Conservation (phyloP, 2,113 vertebrate species). For the Hypanus sabinus region DNA sequence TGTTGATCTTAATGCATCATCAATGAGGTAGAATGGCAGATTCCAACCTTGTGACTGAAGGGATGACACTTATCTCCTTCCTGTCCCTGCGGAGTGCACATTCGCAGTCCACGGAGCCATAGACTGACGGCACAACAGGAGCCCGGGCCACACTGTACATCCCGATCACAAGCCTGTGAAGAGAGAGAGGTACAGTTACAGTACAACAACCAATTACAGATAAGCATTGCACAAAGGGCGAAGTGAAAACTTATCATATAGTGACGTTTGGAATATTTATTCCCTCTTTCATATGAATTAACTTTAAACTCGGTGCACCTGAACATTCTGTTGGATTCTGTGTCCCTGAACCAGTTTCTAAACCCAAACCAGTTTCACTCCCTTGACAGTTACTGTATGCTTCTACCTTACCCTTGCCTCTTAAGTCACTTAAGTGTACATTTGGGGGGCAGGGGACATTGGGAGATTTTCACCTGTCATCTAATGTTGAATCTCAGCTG, state of each 20-base stretch:
- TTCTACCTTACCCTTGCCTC: too few species aligned
- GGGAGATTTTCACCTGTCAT: neutral
- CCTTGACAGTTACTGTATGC: neutral
- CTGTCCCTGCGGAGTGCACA: constrained; percentile 77
- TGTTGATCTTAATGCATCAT: neutral
- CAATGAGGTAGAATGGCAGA: neutral
- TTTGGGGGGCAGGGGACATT: neutral
- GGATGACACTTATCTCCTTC: constrained; percentile 82
- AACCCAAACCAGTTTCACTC: neutral
- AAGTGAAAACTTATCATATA: neutral
- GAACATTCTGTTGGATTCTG: neutral
- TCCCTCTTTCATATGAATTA: neutral
- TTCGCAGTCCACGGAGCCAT: constrained; percentile 76
- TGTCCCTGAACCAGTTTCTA: neutral
- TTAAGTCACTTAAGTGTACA: neutral
- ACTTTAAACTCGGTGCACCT: neutral
- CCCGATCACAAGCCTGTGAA: constrained; percentile 73
- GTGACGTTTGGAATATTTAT: neutral
- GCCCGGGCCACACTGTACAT: constrained; percentile 69
- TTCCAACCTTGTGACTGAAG: constrained; percentile 73
- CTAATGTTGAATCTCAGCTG: neutral
- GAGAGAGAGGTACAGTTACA: constrained; percentile 7
- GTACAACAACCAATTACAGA: neutral
- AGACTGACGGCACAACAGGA: constrained; percentile 83
- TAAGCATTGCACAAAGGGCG: neutral